Evolutionary conservation across 2,113 vertebrate species (phyloP), one percentile per base, ranked within the genome.

Genomic region (Lichenostomus cassidix): DNA sequence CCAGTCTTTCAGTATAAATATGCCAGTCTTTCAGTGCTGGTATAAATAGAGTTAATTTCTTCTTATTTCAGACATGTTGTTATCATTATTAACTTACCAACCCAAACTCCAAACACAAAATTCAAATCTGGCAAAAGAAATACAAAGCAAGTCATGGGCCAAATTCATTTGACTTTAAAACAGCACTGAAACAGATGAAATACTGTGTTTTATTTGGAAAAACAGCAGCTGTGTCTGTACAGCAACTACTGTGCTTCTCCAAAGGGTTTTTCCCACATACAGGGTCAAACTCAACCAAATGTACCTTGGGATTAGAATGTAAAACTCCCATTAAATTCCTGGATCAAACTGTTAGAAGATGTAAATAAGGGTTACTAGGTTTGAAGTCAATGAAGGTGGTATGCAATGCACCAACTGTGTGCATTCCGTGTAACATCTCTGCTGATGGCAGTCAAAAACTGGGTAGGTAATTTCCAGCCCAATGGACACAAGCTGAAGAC

Each of bases 141-240:
- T 84, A 52, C 39, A 65, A 55, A 81, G 81, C 19, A 6, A 87
- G 22, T 37, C 52, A 49, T 68, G 81, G 87, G 69, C 74, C 93
- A 97, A 91, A 95, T 82, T 92, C 87, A 90, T 95, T 97, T 97
- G 89, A 90, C 96, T 97, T 97, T 92, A 87, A 90, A 95, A 63
- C 83, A 95, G 83, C 74, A 84, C 47, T 84, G 89, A 94, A 95
- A 94, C 80, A 90, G 73, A 96, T 42, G 87, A 75, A 93, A 96
- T 88, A 55, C 47, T 87, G 60, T 92, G 80, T 96, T 96, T 92
- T 75, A 79, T 96, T 96, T 94, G 95, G 96, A 97, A 95, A 93
- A 92, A 62, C 64, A 28, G 90, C 41, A 52, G 81, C 83, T 83
- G 88, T 47, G 50, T 92, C 96, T 82, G 35, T 83, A 10, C 13